phyloP scores from a whole-genome alignment of 2,113 vertebrate species.

The Gila orcuttii region DNA sequence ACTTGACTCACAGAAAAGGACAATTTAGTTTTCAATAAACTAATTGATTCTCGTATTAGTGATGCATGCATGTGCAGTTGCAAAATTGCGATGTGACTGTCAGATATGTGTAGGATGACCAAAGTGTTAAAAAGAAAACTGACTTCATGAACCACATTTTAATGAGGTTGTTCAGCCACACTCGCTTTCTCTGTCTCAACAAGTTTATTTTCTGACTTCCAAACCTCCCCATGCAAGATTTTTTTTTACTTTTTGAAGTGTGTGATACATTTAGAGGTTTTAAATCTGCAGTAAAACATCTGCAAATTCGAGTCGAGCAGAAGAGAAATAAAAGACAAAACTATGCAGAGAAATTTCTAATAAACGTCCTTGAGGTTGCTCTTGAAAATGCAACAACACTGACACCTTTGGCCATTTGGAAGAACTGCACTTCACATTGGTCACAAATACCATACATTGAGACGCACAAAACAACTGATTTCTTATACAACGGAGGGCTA shows the following conservation, averaged over 20 bases:
- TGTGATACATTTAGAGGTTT: neutral
- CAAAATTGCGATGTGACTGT: neutral
- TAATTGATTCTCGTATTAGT: neutral
- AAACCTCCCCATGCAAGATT: neutral
- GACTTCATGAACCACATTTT: constrained; percentile 19
- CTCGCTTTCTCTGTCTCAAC: neutral
- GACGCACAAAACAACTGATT: neutral
- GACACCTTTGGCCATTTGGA: constrained; percentile 67
- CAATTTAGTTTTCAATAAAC: neutral
- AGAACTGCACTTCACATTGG: constrained; percentile 18
- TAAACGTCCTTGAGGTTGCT: constrained; percentile 23
- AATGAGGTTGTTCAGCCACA: neutral
- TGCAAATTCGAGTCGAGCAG: neutral
- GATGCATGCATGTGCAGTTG: neutral
- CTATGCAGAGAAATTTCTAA: constrained; percentile 20
- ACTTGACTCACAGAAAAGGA: neutral
- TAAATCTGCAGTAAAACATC: neutral
- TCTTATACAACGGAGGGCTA: neutral
- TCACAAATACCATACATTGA: neutral
- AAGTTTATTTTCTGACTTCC: neutral
- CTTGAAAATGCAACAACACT: constrained; percentile 52
- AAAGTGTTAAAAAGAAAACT: neutral
- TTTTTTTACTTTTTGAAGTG: neutral
- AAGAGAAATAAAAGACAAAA: constrained; percentile 11
- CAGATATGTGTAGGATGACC: neutral